These are phyloP conservation scores for Caenorhabditis brenneri DNA, from an alignment of 1,140 invertebrate genomes.

Conservation along the genomic window DNA sequence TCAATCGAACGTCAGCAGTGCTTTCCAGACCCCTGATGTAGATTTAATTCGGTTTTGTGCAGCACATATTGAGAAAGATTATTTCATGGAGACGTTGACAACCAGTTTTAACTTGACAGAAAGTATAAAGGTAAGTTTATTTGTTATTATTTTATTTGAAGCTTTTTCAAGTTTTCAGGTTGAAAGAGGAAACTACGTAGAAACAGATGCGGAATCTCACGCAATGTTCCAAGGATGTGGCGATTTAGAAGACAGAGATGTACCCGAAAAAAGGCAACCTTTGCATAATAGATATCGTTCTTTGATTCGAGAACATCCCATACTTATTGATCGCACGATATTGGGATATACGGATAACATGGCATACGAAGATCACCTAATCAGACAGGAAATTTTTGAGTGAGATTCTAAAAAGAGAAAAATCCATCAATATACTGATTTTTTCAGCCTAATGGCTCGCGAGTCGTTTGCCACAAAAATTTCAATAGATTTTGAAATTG, in stretches of 20 bases:
- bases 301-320: background rate
- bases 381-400: background rate
- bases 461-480: background rate
- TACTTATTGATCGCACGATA: background rate
- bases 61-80: background rate
- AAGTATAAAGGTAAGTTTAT: background rate
- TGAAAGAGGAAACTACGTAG: constrained; percentile 35
- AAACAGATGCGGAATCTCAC: background rate
- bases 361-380: background rate
- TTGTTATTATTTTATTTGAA: background rate
- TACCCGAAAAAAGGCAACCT: background rate
- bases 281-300: background rate
- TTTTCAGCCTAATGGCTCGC: background rate
- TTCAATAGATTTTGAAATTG: background rate
- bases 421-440: too few relatives aligned
- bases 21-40: constrained; percentile 94
- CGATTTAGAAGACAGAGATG: background rate
- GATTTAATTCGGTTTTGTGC: constrained; percentile 76
- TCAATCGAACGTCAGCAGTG: constrained; percentile 96
- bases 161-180: constrained; percentile 17
- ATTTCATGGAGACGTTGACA: background rate
- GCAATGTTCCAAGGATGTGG: background rate
- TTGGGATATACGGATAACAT: background rate
- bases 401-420: too few relatives aligned
- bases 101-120: background rate